Evolutionary conservation across 1,140 invertebrate genomes (phyloP).

Genomic region (Lutraria rhynchaena): DNA sequence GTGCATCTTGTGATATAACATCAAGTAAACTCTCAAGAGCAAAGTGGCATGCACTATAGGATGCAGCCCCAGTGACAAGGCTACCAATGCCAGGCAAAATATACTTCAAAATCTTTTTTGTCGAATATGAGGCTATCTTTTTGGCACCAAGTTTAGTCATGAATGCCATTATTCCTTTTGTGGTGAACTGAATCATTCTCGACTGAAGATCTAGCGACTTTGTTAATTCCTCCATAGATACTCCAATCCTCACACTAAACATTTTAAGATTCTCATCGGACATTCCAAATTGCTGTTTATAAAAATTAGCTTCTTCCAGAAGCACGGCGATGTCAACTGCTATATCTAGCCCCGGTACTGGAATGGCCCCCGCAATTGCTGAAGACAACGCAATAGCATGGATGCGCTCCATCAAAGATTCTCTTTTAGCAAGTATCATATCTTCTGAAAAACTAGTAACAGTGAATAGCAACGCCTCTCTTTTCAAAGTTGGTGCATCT

Average conservation of each 20-base stretch:
- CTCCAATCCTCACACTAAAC: neutral
- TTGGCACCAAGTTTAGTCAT: neutral
- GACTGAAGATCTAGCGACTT: neutral
- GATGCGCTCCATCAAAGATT: neutral
- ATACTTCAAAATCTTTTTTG: neutral
- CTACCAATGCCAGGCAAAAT: neutral
- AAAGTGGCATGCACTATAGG: neutral
- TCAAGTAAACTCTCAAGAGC: neutral
- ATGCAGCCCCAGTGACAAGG: neutral
- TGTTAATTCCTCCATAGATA: neutral
- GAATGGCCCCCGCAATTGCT: constrained; percentile 1
- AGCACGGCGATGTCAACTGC: neutral
- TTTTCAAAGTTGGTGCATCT: neutral
- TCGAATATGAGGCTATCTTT: neutral
- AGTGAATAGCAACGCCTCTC: neutral
- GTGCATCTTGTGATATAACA: neutral
- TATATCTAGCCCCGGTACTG: neutral
- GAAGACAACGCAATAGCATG: neutral
- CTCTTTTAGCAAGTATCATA: neutral
- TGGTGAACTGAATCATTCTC: neutral
- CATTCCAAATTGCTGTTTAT: neutral
- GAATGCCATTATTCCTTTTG: neutral
- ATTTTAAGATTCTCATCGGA: constrained; percentile 34
- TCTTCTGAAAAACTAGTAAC: neutral
- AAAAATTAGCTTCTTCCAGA: neutral